These are phyloP conservation scores for Fragum sueziense DNA, from an alignment of 2,888 invertebrate genomes.

Conservation along the genomic window DNA sequence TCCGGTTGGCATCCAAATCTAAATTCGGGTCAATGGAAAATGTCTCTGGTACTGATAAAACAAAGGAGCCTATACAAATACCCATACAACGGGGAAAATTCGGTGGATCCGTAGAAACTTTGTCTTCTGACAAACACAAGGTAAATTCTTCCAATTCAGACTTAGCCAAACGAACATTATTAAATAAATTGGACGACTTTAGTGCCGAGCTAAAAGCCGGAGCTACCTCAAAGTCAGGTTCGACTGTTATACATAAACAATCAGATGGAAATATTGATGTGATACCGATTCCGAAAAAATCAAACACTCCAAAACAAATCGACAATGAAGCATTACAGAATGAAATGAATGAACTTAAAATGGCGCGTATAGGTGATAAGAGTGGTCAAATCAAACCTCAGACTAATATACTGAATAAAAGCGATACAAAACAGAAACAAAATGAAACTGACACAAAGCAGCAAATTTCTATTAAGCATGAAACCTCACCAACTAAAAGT, in stretches of 20 bases:
- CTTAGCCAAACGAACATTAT: conserved; percentile 11
- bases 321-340: conserved; percentile 31
- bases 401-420: not conserved
- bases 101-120: conserved; percentile 27
- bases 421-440: not conserved
- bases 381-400: conserved; percentile 16
- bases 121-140: conserved; percentile 13
- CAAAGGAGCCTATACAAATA: conserved; percentile 40
- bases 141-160: not conserved
- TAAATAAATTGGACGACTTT: conserved; percentile 48
- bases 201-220: conserved; percentile 42
- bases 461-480: not conserved
- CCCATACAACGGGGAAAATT: conserved; percentile 41
- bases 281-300: conserved; percentile 24
- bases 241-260: conserved; percentile 48
- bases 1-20: conserved; percentile 20
- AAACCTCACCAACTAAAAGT: conserved; percentile 1
- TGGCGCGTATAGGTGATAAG: conserved; percentile 15
- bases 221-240: conserved; percentile 39
- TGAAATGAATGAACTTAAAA: conserved; percentile 28
- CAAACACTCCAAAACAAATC: not conserved
- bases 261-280: conserved; percentile 39
- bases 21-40: conserved; percentile 62
- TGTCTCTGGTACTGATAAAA: conserved; percentile 36
- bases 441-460: not conserved